Evolutionary conservation across 64 coral and sea anemone genomes (phyloP), one percentile per base, ranked within the genome.

Genomic region (Orbicella faveolata): DNA sequence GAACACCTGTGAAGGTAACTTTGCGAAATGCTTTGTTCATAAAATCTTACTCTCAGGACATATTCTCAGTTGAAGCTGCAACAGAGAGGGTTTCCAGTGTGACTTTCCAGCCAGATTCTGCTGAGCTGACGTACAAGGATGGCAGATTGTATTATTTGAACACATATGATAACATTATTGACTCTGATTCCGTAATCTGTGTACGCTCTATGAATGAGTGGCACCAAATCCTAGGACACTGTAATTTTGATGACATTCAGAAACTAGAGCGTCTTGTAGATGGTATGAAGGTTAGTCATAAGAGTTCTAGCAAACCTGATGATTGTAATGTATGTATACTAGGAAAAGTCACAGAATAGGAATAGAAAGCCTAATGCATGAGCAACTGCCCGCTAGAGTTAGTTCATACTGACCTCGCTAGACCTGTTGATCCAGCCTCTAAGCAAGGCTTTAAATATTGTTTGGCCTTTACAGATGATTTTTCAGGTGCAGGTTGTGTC

Each of bases 201-300:
- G 76, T 86, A 18, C 63, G 64, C 76, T 61, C 73, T 72, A 0
- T 81, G 7, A 88, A 81, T 73, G 89, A 36, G 6, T 92, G 90
- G 90, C 87, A 92, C 92, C 25, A 78, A 61, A 96, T 96, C 70
- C 52, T 96, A 67, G 94, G 90, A 34, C 94, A 96, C 61, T 96
- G 87, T 81, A 90, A 93, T 91, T 89, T 87, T 87, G 61, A 96
- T 8, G 90, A 93, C 57, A 77, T 96, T 15, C 25, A 89, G 59
- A 96, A 96, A 68, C 63, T 89, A 73, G 16, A 88, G 68, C 44
- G n/a, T 68, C 77, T 92, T 41, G 94, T 92, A 39, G 79, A 88
- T 63, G 89, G 94, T n/a, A 94, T 95, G 89, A 95, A 88, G 34
- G 70, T 30, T 30, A 30, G 30, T 0, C 30, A 30, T 30, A 30